Conservation (phyloP, 2,113 vertebrate genomes). For the Coryphaenoides rupestris region DNA sequence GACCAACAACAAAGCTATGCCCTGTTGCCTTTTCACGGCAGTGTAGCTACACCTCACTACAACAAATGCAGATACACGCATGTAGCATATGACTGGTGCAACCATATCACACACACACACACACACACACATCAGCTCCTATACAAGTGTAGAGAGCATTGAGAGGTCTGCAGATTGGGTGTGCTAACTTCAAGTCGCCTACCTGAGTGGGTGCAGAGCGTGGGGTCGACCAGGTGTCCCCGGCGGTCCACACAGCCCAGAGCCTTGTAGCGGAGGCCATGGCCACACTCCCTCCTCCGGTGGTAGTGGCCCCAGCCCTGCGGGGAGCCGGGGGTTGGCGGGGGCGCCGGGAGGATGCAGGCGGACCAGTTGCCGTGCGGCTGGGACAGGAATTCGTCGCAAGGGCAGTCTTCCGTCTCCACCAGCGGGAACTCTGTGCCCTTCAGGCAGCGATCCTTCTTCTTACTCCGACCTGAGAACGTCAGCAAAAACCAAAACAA, state of each 20-base stretch:
- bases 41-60: no score
- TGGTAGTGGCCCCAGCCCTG: slow-evolving; percentile 50
- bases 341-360: slow-evolving; percentile 76
- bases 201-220: slow-evolving; percentile 83
- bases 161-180: no score
- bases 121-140: no score
- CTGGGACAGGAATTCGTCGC: slow-evolving; percentile 76
- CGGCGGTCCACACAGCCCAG: slow-evolving; percentile 79
- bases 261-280: slow-evolving; percentile 79
- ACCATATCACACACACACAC: no score
- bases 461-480: slow-evolving; percentile 88
- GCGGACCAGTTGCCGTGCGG: slow-evolving; percentile 92
- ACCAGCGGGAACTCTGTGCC: slow-evolving; percentile 78
- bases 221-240: slow-evolving; percentile 77
- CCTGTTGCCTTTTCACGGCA: no score
- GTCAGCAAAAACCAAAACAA: slow-evolving; percentile 11
- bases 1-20: no score
- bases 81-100: no score
- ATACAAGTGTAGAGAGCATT: no score
- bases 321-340: slow-evolving; percentile 33
- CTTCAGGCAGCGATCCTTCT: slow-evolving; percentile 86
- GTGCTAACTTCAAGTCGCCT: slow-evolving; percentile 29
- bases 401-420: slow-evolving; percentile 83
- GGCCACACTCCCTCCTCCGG: slow-evolving; percentile 78
- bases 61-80: no score